Conservation (phyloP, 2,113 vertebrate genomes). For the Myotis davidii region DNA sequence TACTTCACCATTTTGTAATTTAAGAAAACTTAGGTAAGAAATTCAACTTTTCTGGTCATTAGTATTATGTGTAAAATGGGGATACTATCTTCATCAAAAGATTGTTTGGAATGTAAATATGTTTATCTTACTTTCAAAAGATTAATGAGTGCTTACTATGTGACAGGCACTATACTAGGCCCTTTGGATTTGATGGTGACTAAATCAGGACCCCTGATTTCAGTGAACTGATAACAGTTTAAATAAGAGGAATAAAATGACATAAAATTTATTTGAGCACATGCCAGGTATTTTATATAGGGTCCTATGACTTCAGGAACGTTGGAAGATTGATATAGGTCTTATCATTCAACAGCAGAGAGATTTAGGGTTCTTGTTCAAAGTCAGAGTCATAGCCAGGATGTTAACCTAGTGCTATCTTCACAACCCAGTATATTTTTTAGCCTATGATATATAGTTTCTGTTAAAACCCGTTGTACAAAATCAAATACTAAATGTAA, state of each 20-base stretch:
- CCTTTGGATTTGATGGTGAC: neutral
- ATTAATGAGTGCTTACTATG: neutral
- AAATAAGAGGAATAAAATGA: neutral
- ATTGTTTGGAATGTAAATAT: neutral
- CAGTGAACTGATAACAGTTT: neutral
- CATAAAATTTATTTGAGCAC: neutral
- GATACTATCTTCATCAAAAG: neutral
- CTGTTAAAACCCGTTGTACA: conserved; percentile 6
- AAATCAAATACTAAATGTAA: conserved; percentile 15
- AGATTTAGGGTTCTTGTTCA: too few species aligned
- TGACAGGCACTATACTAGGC: neutral
- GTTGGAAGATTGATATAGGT: neutral
- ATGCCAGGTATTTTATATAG: neutral
- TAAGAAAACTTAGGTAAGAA: neutral
- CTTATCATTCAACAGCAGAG: too few species aligned
- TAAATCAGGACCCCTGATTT: neutral
- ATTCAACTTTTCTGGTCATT: neutral
- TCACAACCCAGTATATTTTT: conserved; percentile 9
- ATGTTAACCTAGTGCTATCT: neutral
- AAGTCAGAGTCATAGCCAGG: neutral
- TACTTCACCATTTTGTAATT: neutral
- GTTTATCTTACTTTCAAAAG: neutral
- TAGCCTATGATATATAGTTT: neutral
- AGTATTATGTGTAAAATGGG: neutral
- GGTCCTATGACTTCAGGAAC: neutral